Evolutionary conservation across 23 tunicate species (phyloP), one percentile per base, ranked within the genome.

Genomic region (Halocynthia roretzi): DNA sequence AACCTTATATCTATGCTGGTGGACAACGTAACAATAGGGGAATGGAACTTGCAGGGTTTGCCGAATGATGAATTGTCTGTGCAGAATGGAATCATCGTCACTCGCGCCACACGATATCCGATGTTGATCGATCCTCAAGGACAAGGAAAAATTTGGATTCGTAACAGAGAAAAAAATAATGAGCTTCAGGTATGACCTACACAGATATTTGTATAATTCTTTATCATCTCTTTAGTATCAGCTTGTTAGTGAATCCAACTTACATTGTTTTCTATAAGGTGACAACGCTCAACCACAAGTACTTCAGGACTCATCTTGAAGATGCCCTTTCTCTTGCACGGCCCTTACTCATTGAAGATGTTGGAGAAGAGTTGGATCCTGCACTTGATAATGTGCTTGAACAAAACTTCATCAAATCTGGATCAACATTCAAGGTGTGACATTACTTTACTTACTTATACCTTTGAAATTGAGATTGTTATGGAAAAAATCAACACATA

Each of bases 321-420:
- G 99, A 94, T 72, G 76, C 96, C 7, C 68, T 94, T 17, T 94
- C 99, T 23, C 96, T 94, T 48, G 96, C 96, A n/a, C 76, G 94
- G 10, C 96, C 99, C 10, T 86, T 94, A 5, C 87, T 94, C 52
- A 94, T 94, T 67, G 99, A 94, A 84, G 99, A 94, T 77, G 99
- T 88, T 51, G 99, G 94, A 5, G 99, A 94, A 66, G 99, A 94
- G 56, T 66, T 94, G 15, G 99, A 94, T 72, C 99, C 99, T 4
- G 99, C 99, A 53, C 84, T 94, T 57, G 99, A 94, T 69, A 94
- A 94, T 71, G 99, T 89, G 22, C 81, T 94, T 61, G 99, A 94
- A 72, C 77, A 94, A 68, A 94, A 96, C 85, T 96, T 96, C 81
- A 96, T 96, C 81, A 96, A 96, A 76, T 96, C 99, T 31, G 99